phyloP scores from a whole-genome alignment of 30 jellyfish, hydroid and myxozoan genomes.

The Catostylus mosaicus region DNA sequence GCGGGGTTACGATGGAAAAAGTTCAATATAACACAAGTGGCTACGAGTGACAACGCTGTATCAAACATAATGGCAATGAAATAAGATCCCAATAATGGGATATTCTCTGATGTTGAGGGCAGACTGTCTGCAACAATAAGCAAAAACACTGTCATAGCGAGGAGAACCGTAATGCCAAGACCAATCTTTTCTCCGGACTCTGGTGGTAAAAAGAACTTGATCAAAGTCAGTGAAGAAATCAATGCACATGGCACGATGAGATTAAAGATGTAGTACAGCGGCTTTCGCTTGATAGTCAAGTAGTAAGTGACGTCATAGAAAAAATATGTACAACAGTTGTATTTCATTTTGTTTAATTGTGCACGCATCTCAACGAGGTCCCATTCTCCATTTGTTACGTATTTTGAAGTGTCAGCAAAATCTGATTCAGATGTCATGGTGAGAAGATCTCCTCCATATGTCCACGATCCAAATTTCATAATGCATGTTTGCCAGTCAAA shows the following conservation, averaged over 20 bases:
- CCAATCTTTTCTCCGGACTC: slow-evolving; percentile 86
- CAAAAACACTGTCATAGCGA: slow-evolving; percentile 83
- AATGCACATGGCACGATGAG: slow-evolving; percentile 82
- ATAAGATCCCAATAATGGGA: slow-evolving; percentile 72
- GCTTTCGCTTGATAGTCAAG: slow-evolving; percentile 74
- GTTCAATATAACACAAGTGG: slow-evolving; percentile 75
- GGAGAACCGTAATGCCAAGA: slow-evolving; percentile 80
- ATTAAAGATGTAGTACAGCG: slow-evolving; percentile 73
- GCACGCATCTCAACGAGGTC: slow-evolving; percentile 81
- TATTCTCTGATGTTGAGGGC: slow-evolving; percentile 85
- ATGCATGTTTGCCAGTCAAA: slow-evolving; percentile 85
- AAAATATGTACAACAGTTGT: slow-evolving; percentile 73
- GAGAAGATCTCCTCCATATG: slow-evolving; percentile 89
- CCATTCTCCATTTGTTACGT: slow-evolving; percentile 84
- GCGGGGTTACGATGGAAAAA: slow-evolving; percentile 84
- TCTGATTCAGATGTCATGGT: slow-evolving; percentile 71
- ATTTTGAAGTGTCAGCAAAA: slow-evolving; percentile 69
- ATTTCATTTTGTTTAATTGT: slow-evolving; percentile 56
- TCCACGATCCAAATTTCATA: slow-evolving; percentile 89
- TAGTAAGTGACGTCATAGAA: slow-evolving; percentile 83
- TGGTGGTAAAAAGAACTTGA: slow-evolving; percentile 82
- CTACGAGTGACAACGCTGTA: slow-evolving; percentile 85
- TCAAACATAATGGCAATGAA: slow-evolving; percentile 87
- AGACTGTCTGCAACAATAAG: slow-evolving; percentile 81
- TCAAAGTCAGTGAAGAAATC: slow-evolving; percentile 76